Evolutionary conservation across 1,140 invertebrate species (phyloP).

Genomic region (Lerema accius): DNA sequence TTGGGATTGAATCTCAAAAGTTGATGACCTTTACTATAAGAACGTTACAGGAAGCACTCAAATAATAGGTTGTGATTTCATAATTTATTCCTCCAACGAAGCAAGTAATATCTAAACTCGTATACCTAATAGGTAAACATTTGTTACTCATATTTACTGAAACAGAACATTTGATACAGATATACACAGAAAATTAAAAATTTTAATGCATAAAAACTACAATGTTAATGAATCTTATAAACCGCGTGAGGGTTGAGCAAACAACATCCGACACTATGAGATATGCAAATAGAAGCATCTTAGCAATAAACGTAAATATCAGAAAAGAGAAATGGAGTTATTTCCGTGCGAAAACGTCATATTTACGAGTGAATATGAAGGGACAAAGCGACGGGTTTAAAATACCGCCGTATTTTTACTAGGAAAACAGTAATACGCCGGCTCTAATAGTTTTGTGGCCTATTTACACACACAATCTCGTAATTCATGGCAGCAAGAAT

Average conservation of each 20-base stretch:
- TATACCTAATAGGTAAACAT: too few relatives aligned
- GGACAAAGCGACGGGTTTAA: conserved; percentile 30
- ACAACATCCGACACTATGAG: conserved; percentile 4
- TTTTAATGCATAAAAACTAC: not conserved
- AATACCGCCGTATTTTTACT: conserved; percentile 33
- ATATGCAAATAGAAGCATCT: conserved; percentile 18
- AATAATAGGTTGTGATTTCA: too few relatives aligned
- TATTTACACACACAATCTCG: conserved; percentile 38
- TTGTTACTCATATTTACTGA: too few relatives aligned
- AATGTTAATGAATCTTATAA: not conserved
- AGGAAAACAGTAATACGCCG: conserved; percentile 24
- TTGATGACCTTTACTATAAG: too few relatives aligned
- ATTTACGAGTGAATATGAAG: conserved; percentile 13
- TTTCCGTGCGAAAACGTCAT: conserved; percentile 22
- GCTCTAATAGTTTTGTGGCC: conserved; percentile 39
- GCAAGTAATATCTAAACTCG: too few relatives aligned
- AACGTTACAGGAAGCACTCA: too few relatives aligned
- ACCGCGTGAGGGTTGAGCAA: not conserved
- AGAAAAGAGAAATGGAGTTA: conserved; percentile 24
- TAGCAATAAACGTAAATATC: conserved; percentile 25
- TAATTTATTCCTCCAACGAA: too few relatives aligned
- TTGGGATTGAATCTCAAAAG: too few relatives aligned
- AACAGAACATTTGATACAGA: too few relatives aligned
- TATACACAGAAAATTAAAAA: too few relatives aligned
- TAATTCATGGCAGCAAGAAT: conserved; percentile 20